Evolutionary conservation across 2,113 vertebrate species (phyloP), one percentile per base, ranked within the genome.

Genomic region (Antennarius striatus): DNA sequence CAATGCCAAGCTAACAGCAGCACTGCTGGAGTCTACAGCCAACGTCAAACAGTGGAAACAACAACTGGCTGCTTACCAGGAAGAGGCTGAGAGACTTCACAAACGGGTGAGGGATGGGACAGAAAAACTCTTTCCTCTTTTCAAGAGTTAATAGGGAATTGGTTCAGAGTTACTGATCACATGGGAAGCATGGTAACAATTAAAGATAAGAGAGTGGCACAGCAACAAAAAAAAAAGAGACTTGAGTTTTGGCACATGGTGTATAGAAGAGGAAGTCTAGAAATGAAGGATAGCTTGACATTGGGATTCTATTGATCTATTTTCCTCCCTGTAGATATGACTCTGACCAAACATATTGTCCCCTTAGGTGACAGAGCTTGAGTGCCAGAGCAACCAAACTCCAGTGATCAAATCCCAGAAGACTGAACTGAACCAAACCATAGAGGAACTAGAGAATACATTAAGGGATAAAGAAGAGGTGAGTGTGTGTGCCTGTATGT

Each of bases 41-140:
- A 99, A 98, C 1, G 97, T 99, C 72, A 99, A 99, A 91, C 97
- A 99, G 93, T 99, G 97, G 97, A 99, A 98, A 75, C 97, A 99
- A 72, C 97, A 99, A 64, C 95, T 99, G 77, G 95, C 97, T 30
- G 97, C 96, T 0, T 99, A 99, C 89, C 96, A 98, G 83, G 97
- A 99, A 81, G 97, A 98, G 92, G 97, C 97, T 45, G 97, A 98
- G 81, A 94, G 97, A 80, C 94, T 98, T 80, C 97, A 99, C 89
- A 99, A 98, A 88, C 90, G 97, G 86, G 97, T 98, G 76, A 92
- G 93, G 50, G 9, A 68, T 16, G 52, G 58, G 40, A 55, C 63
- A 59, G 32, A 7, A 36, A 47, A 17, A 48, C 15, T 66, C 52
- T 58, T 68, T 22, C 50, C 69, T 62, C 45, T 50, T 69, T 77